Evolutionary conservation across 2,888 invertebrate genomes (phyloP).

Genomic region (Scaptomyza reducta): DNA sequence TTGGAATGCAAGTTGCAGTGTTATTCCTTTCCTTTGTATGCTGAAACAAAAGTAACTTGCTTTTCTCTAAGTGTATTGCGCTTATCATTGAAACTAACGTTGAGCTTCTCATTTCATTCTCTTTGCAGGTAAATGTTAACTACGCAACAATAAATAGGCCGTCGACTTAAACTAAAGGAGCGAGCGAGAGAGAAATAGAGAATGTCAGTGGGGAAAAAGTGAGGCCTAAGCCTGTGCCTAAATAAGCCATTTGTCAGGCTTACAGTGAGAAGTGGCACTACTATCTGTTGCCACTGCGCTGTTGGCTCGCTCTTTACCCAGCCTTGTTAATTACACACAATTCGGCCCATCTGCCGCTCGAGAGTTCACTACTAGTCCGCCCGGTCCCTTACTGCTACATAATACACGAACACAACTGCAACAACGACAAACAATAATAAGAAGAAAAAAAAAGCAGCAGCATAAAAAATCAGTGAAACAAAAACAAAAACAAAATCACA

Average conservation of each 20-base stretch:
- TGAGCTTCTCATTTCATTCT: constrained; percentile 24
- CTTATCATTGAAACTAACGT: constrained; percentile 23
- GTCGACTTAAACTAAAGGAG: not conserved
- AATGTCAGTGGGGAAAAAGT: not conserved
- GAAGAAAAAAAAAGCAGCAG: not conserved
- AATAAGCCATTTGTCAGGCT: constrained; percentile 76
- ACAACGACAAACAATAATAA: not conserved
- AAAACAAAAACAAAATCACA: constrained; percentile 53
- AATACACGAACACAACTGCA: too few relatives aligned
- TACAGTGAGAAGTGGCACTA: constrained; percentile 28
- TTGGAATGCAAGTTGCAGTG: too few relatives aligned
- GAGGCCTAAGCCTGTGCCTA: constrained; percentile 48
- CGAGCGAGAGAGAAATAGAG: not conserved
- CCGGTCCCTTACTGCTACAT: not conserved
- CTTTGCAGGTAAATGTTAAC: constrained; percentile 51
- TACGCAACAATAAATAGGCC: constrained; percentile 2
- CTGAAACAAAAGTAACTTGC: not conserved
- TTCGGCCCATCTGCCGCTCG: constrained; percentile 36
- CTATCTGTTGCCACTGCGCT: constrained; percentile 29
- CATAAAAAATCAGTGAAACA: not conserved
- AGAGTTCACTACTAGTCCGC: constrained; percentile 40
- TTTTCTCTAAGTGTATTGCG: not conserved
- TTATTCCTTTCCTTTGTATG: not conserved
- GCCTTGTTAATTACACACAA: constrained; percentile 69
- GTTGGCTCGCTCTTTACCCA: not conserved